A percentile compares a stretch with the other conserved stretches of the same genome.
These are phyloP conservation scores for Mesoclemmys tuberculata DNA, from an alignment of 2,113 vertebrate genomes.

Conservation along the genomic window DNA sequence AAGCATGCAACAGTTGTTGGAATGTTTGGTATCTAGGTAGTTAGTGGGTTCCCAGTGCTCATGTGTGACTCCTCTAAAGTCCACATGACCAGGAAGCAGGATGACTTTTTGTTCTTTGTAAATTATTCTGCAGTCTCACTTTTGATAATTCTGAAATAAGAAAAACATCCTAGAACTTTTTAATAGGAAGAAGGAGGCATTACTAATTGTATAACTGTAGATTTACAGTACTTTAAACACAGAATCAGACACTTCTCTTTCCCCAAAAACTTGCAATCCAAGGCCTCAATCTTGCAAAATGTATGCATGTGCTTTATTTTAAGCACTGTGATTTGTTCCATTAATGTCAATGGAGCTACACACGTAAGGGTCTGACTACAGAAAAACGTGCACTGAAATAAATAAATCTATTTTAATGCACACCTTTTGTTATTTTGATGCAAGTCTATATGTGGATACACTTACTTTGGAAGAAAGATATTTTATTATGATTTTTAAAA, in stretches of 20 bases:
- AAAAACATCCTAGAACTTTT: conserved; percentile 38
- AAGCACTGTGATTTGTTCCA: conserved; percentile 33
- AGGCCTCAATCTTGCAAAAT: conserved; percentile 37
- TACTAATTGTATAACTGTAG: conserved; percentile 37
- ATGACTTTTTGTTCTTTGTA: conserved; percentile 37
- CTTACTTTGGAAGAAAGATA: not conserved
- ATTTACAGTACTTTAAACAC: conserved; percentile 40
- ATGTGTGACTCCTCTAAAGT: not conserved
- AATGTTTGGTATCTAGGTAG: not conserved
- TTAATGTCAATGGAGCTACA: conserved; percentile 34
- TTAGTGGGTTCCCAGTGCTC: not conserved
- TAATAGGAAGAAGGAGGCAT: conserved; percentile 21
- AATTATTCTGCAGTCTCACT: conserved; percentile 1
- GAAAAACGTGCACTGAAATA: not conserved
- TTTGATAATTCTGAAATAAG: conserved; percentile 41
- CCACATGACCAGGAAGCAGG: not conserved
- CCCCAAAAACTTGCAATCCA: conserved; percentile 53
- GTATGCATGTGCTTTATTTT: conserved; percentile 9
- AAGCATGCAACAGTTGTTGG: not conserved
- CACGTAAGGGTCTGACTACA: conserved; percentile 21
- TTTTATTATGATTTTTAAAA: not conserved
- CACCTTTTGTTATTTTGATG: not conserved
- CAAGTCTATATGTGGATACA: not conserved
- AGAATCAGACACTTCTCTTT: conserved; percentile 34
- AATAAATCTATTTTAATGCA: not conserved